Evolutionary conservation across 2,888 invertebrate species (phyloP).

Genomic region (Protophormia terraenovae): DNA sequence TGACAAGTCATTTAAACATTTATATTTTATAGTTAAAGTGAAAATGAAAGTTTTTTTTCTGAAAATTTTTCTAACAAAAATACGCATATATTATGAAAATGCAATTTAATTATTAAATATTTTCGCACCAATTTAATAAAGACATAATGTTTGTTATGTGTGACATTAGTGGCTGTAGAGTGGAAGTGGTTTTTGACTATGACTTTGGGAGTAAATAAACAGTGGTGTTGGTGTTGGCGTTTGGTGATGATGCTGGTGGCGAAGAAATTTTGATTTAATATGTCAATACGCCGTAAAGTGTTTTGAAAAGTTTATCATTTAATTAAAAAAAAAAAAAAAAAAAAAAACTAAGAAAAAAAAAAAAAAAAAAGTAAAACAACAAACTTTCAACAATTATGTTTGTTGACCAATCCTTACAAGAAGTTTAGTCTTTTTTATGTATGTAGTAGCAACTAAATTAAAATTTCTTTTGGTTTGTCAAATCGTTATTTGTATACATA

Average conservation of each 20-base stretch:
- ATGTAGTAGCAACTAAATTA: background rate
- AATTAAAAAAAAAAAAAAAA: background rate
- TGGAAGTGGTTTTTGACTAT: background rate
- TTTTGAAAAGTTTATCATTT: slow-evolving; percentile 15
- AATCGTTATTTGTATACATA: background rate
- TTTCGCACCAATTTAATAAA: slow-evolving; percentile 65
- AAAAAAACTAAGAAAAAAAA: background rate
- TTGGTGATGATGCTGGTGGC: slow-evolving; percentile 42
- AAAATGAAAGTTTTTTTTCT: slow-evolving; percentile 60
- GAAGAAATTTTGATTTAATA: slow-evolving; percentile 53
- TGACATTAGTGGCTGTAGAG: slow-evolving; percentile 11
- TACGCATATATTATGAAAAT: slow-evolving; percentile 47
- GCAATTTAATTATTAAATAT: slow-evolving; percentile 51
- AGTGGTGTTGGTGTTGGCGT: slow-evolving; percentile 1
- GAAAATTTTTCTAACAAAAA: background rate
- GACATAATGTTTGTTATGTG: slow-evolving; percentile 34
- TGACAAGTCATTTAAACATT: slow-evolving; percentile 56
- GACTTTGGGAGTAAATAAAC: background rate
- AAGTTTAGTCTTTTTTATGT: background rate
- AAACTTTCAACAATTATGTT: slow-evolving; percentile 33
- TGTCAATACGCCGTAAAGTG: slow-evolving; percentile 39
- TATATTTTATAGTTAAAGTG: slow-evolving; percentile 41
- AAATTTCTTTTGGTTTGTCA: slow-evolving; percentile 3
- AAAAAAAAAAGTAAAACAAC: background rate
- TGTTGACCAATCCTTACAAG: slow-evolving; percentile 33